These are phyloP conservation scores for Rhinichthys klamathensis DNA, from an alignment of 2,113 vertebrate genomes.

Conservation along the genomic window DNA sequence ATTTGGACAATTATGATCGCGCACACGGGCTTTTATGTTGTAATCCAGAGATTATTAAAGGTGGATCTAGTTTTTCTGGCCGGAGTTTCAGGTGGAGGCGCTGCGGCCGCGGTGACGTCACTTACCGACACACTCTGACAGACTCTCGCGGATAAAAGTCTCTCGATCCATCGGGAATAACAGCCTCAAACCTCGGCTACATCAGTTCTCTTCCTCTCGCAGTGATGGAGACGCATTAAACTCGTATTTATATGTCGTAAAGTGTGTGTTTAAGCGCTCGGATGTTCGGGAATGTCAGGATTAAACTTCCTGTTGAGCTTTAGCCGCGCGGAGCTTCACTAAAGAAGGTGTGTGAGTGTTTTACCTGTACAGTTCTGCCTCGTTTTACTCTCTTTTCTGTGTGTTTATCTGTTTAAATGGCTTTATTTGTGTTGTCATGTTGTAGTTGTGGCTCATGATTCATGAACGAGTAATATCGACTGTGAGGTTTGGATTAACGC, in stretches of 20 bases:
- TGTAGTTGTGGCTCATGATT: background rate
- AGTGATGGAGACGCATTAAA: background rate
- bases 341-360: background rate
- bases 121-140: background rate
- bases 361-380: background rate
- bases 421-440: background rate
- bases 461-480: no score
- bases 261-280: background rate
- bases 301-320: slow-evolving; percentile 23
- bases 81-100: background rate
- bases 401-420: background rate
- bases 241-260: background rate
- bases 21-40: background rate
- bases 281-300: slow-evolving; percentile 24
- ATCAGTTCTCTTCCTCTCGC: background rate
- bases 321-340: background rate
- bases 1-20: background rate
- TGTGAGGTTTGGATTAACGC: background rate
- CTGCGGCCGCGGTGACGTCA: slow-evolving; percentile 23
- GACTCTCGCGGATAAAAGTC: slow-evolving; percentile 5
- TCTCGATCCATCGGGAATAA: background rate
- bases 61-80: slow-evolving; percentile 29
- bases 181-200: background rate
- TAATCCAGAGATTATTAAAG: background rate
- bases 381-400: background rate